Evolutionary conservation across 2,797 vertebrate genomes (phyloP).

Genomic region (Xyrichtys novacula): DNA sequence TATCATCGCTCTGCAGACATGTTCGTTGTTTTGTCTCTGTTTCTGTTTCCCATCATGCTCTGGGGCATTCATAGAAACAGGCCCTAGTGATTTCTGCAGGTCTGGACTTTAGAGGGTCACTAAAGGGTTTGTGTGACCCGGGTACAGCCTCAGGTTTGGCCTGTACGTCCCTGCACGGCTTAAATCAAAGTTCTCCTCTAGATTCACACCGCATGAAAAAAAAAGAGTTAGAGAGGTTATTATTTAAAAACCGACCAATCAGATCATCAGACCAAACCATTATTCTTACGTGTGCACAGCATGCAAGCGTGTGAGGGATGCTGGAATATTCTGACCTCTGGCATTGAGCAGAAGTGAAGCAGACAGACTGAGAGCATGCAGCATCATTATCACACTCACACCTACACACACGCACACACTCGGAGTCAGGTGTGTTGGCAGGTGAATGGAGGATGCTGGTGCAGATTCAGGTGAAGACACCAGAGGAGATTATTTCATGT

Average conservation of each 20-base stretch:
- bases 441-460: conserved; percentile 7
- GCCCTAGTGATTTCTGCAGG: background rate
- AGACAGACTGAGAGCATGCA: conserved; percentile 3
- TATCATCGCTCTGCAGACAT: conserved; percentile 44
- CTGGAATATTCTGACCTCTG: conserved; percentile 14
- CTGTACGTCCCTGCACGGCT: too few relatives aligned
- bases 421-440: conserved; percentile 22
- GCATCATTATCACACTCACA: conserved; percentile 12
- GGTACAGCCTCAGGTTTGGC: background rate
- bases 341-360: conserved; percentile 1
- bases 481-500: conserved; percentile 1
- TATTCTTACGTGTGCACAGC: background rate
- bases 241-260: too few relatives aligned
- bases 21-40: background rate
- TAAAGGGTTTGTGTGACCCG: background rate
- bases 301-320: background rate
- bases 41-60: conserved; percentile 31
- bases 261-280: too few relatives aligned
- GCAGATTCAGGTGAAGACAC: conserved; percentile 20
- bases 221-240: too few relatives aligned
- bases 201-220: too few relatives aligned
- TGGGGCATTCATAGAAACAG: background rate
- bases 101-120: background rate
- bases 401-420: conserved; percentile 6
- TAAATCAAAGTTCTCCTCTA: too few relatives aligned